Evolutionary conservation across 2,888 invertebrate species (phyloP).

Genomic region (Drosophila nigritarsus): DNA sequence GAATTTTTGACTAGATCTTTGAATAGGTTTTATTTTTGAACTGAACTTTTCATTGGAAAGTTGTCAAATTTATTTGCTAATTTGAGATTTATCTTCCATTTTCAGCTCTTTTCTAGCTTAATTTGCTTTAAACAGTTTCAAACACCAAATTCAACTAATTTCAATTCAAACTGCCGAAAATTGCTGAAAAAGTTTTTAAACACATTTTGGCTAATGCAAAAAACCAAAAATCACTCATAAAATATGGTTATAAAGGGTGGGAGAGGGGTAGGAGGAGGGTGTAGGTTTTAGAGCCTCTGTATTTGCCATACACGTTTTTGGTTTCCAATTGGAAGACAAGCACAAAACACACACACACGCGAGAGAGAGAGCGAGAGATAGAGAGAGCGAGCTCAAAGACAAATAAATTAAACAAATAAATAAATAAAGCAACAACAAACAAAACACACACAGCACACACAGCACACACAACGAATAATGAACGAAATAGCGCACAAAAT

Average conservation of each 20-base stretch:
- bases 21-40: not conserved
- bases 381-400: conserved; percentile 26
- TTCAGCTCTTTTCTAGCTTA: not conserved
- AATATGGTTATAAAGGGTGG: not conserved
- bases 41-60: not conserved
- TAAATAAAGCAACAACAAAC: conserved; percentile 16
- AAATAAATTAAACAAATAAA: conserved; percentile 60
- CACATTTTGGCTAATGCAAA: conserved; percentile 49
- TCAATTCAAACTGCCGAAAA: not conserved
- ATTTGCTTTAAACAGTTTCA: not conserved
- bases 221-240: conserved; percentile 10
- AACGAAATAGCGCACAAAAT: conserved; percentile 50
- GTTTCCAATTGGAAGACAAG: conserved; percentile 53
- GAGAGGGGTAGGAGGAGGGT: not conserved
- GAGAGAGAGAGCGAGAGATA: conserved; percentile 21
- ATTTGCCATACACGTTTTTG: conserved; percentile 34
- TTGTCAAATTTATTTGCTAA: not conserved
- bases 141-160: not conserved
- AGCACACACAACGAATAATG: conserved; percentile 6
- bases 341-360: conserved; percentile 20
- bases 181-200: conserved; percentile 23
- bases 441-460: conserved; percentile 2
- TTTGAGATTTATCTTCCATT: not conserved
- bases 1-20: not conserved
- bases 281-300: conserved; percentile 17